Conservation (phyloP, 2,113 vertebrate genomes). For the Otolemur garnettii region DNA sequence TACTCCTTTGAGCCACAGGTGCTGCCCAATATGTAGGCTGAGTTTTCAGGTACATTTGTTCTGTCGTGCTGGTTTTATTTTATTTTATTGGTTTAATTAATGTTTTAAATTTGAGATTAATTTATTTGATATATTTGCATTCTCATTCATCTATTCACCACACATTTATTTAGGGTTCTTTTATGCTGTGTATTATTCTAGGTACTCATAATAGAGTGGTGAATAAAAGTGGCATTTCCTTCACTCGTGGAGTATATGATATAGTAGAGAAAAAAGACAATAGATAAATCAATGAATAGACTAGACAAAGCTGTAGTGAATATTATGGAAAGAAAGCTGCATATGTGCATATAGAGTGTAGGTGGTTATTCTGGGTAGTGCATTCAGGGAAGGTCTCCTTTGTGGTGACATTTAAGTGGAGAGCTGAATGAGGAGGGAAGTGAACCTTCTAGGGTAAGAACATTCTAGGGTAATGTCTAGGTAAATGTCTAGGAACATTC, state of each 20-base stretch:
- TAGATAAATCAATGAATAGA: background rate
- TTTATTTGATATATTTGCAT: background rate
- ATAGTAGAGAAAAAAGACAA: background rate
- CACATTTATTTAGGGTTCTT: background rate
- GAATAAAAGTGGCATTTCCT: background rate
- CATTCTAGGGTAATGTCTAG: too few relatives aligned
- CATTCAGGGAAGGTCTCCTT: background rate
- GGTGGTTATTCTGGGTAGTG: background rate
- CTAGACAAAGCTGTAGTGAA: background rate
- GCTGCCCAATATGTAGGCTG: background rate
- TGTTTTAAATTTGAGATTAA: background rate
- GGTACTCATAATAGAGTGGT: background rate
- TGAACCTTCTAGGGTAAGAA: background rate
- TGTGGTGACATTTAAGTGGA: slow-evolving; percentile 31
- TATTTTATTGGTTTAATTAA: too few relatives aligned
- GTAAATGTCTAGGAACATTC: too few relatives aligned
- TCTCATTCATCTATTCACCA: background rate
- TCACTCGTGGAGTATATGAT: slow-evolving; percentile 5
- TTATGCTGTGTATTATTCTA: background rate
- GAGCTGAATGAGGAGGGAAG: slow-evolving; percentile 43
- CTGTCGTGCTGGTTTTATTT: background rate
- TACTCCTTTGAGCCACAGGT: too few relatives aligned
- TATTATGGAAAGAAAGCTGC: background rate
- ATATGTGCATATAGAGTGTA: background rate
- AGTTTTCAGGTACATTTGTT: background rate